Evolutionary conservation across 2,113 vertebrate species (phyloP).

Genomic region (Bubo blakistoni): DNA sequence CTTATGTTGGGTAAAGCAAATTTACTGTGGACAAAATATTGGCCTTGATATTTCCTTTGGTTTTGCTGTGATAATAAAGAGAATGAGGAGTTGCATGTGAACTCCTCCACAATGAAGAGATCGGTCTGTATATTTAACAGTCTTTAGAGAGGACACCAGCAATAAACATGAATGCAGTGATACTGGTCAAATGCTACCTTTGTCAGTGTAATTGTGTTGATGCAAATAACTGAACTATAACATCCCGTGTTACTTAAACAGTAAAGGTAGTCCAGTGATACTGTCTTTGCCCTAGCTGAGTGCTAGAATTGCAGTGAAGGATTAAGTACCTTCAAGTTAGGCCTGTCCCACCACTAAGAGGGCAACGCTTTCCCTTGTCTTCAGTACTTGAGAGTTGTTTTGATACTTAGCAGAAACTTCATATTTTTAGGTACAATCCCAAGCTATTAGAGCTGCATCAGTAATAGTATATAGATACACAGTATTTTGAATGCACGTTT

Average conservation of each 20-base stretch:
- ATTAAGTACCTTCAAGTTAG: not conserved
- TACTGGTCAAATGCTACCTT: constrained; percentile 8
- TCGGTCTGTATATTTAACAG: not conserved
- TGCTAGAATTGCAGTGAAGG: not conserved
- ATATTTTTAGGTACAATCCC: constrained; percentile 42
- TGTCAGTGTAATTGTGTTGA: not conserved
- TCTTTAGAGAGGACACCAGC: not conserved
- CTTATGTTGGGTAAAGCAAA: constrained; percentile 15
- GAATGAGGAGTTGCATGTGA: not conserved
- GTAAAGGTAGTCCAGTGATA: not conserved
- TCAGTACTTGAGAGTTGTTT: constrained; percentile 45
- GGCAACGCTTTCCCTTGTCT: constrained; percentile 3
- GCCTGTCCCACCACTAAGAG: not conserved
- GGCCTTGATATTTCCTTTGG: constrained; percentile 9
- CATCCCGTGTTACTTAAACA: not conserved
- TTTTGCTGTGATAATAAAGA: constrained; percentile 3
- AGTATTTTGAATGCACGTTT: constrained; percentile 41
- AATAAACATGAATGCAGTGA: not conserved
- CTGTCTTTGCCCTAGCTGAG: not conserved
- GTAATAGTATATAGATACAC: constrained; percentile 24
- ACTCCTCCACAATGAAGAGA: not conserved
- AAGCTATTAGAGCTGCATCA: constrained; percentile 25
- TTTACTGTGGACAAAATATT: not conserved
- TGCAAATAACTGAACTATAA: not conserved
- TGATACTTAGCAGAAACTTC: constrained; percentile 42